Conservation (phyloP, 2,113 vertebrate genomes). For the Oncorhynchus kisutch region DNA sequence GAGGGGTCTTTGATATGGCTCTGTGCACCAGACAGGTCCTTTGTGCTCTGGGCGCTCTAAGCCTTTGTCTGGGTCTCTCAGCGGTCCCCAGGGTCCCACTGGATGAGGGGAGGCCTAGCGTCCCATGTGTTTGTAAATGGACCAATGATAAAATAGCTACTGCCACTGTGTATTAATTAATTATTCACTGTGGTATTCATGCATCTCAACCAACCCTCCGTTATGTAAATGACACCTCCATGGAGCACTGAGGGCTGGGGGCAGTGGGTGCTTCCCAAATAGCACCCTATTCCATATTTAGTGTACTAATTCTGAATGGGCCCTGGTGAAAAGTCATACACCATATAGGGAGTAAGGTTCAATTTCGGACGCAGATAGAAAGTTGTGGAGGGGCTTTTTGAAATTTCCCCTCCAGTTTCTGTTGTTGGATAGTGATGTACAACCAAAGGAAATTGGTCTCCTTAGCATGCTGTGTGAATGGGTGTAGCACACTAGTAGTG, state of each 20-base stretch:
- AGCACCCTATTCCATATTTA: too few species aligned
- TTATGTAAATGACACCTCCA: conserved; percentile 69
- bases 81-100: conserved; percentile 46
- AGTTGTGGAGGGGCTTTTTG: not conserved
- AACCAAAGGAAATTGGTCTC: not conserved
- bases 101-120: conserved; percentile 52
- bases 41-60: conserved; percentile 43
- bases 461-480: not conserved
- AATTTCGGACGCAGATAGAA: not conserved
- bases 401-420: not conserved
- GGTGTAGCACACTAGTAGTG: too few species aligned
- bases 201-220: conserved; percentile 54
- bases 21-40: conserved; percentile 48
- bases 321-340: too few species aligned
- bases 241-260: not conserved
- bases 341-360: too few species aligned
- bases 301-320: too few species aligned
- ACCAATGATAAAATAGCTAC: conserved; percentile 74
- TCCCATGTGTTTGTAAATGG: conserved; percentile 60
- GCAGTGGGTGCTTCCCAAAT: too few species aligned
- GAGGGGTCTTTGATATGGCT: conserved; percentile 35
- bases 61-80: conserved; percentile 52
- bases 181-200: conserved; percentile 62
- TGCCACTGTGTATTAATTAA: conserved; percentile 65
- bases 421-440: not conserved